Percentiles rank a stretch among this genome's conserved stretches.
These are phyloP conservation scores for Rhynchotus rufescens DNA, from an alignment of 2,797 vertebrate species.

Conservation along the genomic window DNA sequence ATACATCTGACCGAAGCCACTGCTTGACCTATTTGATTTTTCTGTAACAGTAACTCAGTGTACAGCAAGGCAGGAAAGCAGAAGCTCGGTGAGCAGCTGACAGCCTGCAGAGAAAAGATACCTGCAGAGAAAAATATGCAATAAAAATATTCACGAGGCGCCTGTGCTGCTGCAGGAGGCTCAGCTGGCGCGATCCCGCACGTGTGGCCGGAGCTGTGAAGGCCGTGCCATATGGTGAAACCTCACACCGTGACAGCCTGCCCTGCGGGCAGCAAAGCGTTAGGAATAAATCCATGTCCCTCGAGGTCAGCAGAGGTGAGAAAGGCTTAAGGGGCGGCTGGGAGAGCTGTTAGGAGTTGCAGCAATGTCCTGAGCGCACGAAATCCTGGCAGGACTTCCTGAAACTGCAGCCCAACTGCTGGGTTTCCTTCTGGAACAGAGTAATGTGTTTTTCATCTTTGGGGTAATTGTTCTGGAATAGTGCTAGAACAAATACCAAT, in stretches of 20 bases:
- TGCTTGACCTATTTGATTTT: neutral
- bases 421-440: neutral
- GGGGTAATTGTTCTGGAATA: neutral
- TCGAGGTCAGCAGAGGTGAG: constrained; percentile 16
- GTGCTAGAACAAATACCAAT: neutral
- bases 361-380: rapidly evolving
- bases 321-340: neutral
- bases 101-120: neutral
- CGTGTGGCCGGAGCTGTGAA: neutral
- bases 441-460: neutral
- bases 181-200: neutral
- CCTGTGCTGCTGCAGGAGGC: neutral
- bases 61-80: neutral
- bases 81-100: neutral
- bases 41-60: neutral
- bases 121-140: neutral
- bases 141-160: neutral
- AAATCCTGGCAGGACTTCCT: too few species aligned
- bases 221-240: neutral
- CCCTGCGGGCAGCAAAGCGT: neutral
- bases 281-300: neutral
- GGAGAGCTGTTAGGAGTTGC: neutral
- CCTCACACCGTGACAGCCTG: neutral
- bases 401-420: too few species aligned
- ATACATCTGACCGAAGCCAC: neutral